Evolutionary conservation across 2,113 vertebrate genomes (phyloP), one percentile per base, ranked within the genome.

Genomic region (Steatornis caripensis): DNA sequence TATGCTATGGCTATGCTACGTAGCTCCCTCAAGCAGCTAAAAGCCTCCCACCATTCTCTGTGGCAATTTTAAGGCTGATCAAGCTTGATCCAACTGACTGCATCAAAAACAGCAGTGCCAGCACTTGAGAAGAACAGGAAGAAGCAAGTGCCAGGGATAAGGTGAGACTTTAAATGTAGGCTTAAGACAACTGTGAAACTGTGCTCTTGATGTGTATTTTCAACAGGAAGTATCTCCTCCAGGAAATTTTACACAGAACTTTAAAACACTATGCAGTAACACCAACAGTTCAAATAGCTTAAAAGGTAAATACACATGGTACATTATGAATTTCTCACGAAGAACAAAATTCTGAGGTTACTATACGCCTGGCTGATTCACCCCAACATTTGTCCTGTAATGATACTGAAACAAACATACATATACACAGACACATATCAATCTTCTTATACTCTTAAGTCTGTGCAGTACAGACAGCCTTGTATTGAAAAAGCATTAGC

Each of bases 281-380:
- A 65, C 1, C 2, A 16, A 45, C 11, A 61, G 12, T 18, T 51
- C 60, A 74, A 91, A 58, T 10, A 32, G 23, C 14, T 75, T 58
- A 68, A 84, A 58, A 23, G 24, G 6, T 37, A 86, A 88, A 95
- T 12, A 58, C 4, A 32, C 0, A 0, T 5, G 51, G 15, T 4
- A 91, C 48, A 19, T 66, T 22, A 53, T 0, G 2, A 29, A 77
- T 51, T 58, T 69, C 49, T 75, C 29, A 70, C 0, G 0, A 77
- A 84, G 51, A 91, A 49, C 55, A 49, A 46, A 78, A 69, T 9
- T 55, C 43, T 55, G 32, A 75, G 37, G 15, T 78, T 29, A 84
- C 23, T 51, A 24, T 29, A 91, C 64, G 22, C 27, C 54, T 27
- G 11, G 8, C 8, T 72, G 41, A 71, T 30, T 74, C n/a, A 65